Percentiles rank a stretch among this genome's conserved stretches.
Conservation (phyloP, 2,113 vertebrate genomes). For the Heteronetta atricapilla region DNA sequence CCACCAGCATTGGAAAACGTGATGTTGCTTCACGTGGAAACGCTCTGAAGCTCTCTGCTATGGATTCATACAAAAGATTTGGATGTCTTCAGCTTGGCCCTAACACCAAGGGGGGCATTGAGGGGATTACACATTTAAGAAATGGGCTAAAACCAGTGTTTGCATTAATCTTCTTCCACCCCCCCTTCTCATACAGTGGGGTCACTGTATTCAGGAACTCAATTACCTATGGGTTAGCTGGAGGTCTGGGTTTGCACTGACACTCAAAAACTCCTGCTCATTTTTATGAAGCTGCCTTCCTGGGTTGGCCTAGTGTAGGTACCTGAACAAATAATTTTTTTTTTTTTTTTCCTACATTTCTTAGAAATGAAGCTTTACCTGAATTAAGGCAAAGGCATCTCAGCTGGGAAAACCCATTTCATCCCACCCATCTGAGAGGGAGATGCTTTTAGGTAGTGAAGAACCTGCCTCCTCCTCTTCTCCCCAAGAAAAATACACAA, state of each 20-base stretch:
- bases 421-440: background rate
- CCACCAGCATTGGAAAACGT: background rate
- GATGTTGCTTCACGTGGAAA: background rate
- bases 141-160: background rate
- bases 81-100: background rate
- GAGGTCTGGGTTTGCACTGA: background rate
- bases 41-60: background rate
- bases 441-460: background rate
- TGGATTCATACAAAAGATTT: background rate
- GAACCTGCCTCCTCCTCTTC: background rate
- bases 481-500: background rate
- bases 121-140: background rate
- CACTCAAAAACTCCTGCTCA: background rate
- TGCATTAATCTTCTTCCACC: background rate
- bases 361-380: background rate
- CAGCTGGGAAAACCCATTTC: background rate
- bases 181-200: background rate
- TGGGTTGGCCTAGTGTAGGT: background rate
- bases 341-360: background rate
- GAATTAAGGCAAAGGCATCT: background rate
- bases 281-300: background rate
- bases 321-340: accelerated
- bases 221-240: background rate
- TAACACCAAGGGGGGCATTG: background rate
- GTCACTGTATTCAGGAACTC: background rate